Evolutionary conservation across 2,888 invertebrate genomes (phyloP).

Genomic region (Agelastica alni): DNA sequence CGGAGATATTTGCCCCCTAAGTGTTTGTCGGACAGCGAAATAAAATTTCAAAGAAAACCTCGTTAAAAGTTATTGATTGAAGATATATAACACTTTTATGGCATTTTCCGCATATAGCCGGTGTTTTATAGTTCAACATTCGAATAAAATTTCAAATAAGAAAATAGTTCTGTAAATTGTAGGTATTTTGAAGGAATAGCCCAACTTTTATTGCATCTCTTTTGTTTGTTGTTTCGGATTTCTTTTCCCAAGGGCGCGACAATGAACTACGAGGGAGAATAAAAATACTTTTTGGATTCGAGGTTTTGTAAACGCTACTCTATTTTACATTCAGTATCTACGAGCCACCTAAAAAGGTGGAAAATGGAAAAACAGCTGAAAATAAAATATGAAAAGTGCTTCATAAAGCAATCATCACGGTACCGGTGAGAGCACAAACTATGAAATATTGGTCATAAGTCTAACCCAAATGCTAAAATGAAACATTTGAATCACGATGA

Average conservation of each 20-base stretch:
- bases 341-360: neutral
- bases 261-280: constrained; percentile 7
- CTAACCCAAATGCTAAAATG: neutral
- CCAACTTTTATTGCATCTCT: constrained; percentile 14
- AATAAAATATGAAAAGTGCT: constrained; percentile 8
- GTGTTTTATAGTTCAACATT: constrained; percentile 19
- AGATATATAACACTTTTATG: constrained; percentile 23
- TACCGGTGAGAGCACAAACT: constrained; percentile 1
- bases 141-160: constrained; percentile 26
- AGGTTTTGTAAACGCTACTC: neutral
- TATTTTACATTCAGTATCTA: constrained; percentile 1
- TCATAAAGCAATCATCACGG: constrained; percentile 9
- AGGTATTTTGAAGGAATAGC: constrained; percentile 21
- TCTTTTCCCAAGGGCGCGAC: constrained; percentile 1
- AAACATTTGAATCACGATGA: neutral
- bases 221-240: constrained; percentile 6
- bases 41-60: constrained; percentile 15
- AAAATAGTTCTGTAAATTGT: constrained; percentile 25
- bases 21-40: constrained; percentile 1
- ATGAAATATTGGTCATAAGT: constrained; percentile 4
- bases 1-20: neutral
- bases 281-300: constrained; percentile 6
- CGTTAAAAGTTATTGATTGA: constrained; percentile 24
- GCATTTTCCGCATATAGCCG: constrained; percentile 24
- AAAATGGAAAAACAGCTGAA: neutral